These are phyloP conservation scores for human (Homo sapiens) DNA, from an alignment of 2,113 vertebrate species.

Conservation along the genomic window DNA sequence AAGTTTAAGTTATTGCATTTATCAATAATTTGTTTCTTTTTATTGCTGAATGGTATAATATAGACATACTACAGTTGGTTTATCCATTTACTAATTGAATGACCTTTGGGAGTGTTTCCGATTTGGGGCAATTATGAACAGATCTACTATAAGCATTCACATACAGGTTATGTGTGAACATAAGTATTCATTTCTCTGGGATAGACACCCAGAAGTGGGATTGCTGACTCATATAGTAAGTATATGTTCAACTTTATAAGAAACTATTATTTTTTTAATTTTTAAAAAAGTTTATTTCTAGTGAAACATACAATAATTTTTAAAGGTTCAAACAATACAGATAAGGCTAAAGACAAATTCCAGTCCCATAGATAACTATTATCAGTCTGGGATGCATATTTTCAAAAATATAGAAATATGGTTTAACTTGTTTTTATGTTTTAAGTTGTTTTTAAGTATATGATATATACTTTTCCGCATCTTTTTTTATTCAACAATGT, in stretches of 20 bases:
- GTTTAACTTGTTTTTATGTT: neutral
- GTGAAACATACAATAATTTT: neutral
- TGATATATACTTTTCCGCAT: neutral
- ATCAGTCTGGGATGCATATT: neutral
- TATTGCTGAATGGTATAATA: neutral
- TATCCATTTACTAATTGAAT: neutral
- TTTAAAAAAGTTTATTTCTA: slow-evolving; percentile 15
- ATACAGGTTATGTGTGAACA: neutral
- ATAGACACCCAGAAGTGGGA: neutral
- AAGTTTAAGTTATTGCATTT: neutral
- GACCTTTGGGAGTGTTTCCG: neutral
- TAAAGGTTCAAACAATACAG: slow-evolving; percentile 9
- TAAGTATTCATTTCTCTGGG: neutral
- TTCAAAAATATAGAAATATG: neutral
- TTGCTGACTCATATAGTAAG: neutral
- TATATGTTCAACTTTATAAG: neutral
- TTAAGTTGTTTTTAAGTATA: slow-evolving; percentile 40
- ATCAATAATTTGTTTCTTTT: neutral
- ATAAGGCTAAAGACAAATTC: slow-evolving; percentile 6
- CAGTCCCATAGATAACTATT: neutral
- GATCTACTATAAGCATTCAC: neutral
- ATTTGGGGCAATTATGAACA: neutral
- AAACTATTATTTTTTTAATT: neutral
- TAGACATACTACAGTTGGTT: neutral
- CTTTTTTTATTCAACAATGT: neutral